These are phyloP conservation scores for Cassiopea andromeda DNA, from an alignment of 30 jellyfish, hydroid and myxozoan species.

Conservation along the genomic window DNA sequence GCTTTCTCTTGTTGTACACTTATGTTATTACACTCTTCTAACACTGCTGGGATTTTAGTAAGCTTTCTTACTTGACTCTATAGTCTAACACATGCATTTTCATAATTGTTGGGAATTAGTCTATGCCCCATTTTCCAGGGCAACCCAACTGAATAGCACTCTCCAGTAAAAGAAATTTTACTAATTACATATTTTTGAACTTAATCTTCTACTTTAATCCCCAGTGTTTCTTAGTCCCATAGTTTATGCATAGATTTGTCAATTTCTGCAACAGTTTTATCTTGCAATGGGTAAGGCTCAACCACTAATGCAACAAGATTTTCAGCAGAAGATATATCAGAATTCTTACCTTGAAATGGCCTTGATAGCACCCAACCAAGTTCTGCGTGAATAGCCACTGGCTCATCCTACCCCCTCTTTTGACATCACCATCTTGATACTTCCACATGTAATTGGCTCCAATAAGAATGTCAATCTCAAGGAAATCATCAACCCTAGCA, in stretches of 20 bases:
- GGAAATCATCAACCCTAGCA: conserved; percentile 9
- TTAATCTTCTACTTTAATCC: conserved; percentile 51
- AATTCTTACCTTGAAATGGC: conserved; percentile 28
- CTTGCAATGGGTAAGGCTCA: background rate
- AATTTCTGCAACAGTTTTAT: background rate
- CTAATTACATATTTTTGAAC: background rate
- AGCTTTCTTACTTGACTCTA: background rate
- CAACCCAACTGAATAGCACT: conserved; percentile 50
- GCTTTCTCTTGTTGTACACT: no score
- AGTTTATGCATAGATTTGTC: background rate
- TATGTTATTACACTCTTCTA: no score
- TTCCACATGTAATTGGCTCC: conserved; percentile 14
- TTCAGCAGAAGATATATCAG: no score
- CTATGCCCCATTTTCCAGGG: conserved; percentile 71
- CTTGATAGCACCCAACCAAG: conserved; percentile 27
- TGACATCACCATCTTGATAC: conserved; percentile 8
- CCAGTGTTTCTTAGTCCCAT: background rate
- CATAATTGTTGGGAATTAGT: conserved; percentile 10
- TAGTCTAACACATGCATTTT: background rate
- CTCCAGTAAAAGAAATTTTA: background rate
- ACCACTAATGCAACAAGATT: no score
- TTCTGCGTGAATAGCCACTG: conserved; percentile 31
- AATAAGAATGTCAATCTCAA: conserved; percentile 20
- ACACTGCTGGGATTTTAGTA: background rate
- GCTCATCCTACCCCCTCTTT: conserved; percentile 64